Evolutionary conservation across 2,797 vertebrate genomes (phyloP), one percentile per base, ranked within the genome.

Genomic region (Salmo trutta): DNA sequence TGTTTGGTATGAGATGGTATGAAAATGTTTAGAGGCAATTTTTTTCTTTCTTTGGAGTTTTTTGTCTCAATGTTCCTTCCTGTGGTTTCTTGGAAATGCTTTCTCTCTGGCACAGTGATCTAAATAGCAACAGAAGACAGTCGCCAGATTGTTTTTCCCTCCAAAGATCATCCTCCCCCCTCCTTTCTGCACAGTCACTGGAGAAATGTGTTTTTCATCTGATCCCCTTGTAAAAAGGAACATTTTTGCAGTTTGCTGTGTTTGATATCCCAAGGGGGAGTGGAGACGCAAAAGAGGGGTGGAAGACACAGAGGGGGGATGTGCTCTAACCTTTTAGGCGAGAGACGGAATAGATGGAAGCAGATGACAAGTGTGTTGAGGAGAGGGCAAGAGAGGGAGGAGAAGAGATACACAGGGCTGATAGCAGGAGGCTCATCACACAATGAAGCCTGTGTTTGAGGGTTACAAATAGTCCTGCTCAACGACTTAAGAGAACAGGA

Each of bases 371-470:
- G 80, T 72, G 6, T 21, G 67, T 16, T 66, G 64, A 69, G 33
- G 16, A 62, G 47, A 75, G 74, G 74, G 76, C 54, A 68, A 71
- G 79, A 75, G 47, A 73, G 21, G 4, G 41, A 15, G 78, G 78
- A 77, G 70, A 62, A 5, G 41, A 51, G 33, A 65, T 16, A 51
- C 10, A 29, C 53, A 24, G 33, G 15, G 73, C 71, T 21, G 76
- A 77, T 59, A 75, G 66, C 81, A 80, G 77, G 75, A 79, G 41
- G 10, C 75, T 56, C 1, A 31, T 6, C n/a, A 77, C 71, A 91
- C 89, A 91, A 91, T 89, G 79, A 75, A n/a, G 29, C 77, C 88
- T 90, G 84, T 91, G 77, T 84, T 21, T 53, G 31, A 77, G 78
- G 47, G 64, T 78, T 79, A 77, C 68, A 14, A 15, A 10, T n/a